Percentiles rank a stretch among this genome's conserved stretches.
phyloP scores from a whole-genome alignment of 2,113 vertebrate species.

The Pungitius pungitius region DNA sequence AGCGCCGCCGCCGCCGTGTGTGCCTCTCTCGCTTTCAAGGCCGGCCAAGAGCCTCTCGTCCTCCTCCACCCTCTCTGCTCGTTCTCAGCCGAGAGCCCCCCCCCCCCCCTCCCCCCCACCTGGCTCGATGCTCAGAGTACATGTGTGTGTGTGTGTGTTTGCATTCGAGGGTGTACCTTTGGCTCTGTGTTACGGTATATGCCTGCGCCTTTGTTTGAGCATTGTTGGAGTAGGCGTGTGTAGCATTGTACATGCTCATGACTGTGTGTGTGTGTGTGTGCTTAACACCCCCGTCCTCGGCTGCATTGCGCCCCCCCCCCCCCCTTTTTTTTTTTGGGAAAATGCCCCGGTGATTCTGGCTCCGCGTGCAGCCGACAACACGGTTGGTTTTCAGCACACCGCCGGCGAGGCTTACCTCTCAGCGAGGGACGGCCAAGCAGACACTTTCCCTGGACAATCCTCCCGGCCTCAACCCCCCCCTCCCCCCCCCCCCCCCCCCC shows the following conservation, averaged over 20 bases:
- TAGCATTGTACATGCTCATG: slow-evolving; percentile 40
- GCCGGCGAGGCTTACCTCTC: slow-evolving; percentile 62
- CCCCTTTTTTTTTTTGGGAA: not conserved
- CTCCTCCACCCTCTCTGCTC: slow-evolving; percentile 42
- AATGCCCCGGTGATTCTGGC: slow-evolving; percentile 70
- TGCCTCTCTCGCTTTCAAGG: slow-evolving; percentile 77
- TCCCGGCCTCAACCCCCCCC: slow-evolving; percentile 22
- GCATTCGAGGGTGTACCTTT: slow-evolving; percentile 61
- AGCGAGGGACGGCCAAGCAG: slow-evolving; percentile 65
- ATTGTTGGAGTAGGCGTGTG: slow-evolving; percentile 66
- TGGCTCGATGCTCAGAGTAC: slow-evolving; percentile 54
- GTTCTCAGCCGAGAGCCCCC: slow-evolving; percentile 70
- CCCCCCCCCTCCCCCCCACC: slow-evolving; percentile 62
- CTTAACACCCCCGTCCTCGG: slow-evolving; percentile 62
- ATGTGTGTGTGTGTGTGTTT: slow-evolving; percentile 29
- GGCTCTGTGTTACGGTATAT: slow-evolving; percentile 61
- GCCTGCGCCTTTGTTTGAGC: slow-evolving; percentile 69
- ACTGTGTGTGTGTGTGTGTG: slow-evolving; percentile 21
- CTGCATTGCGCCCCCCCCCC: slow-evolving; percentile 45
- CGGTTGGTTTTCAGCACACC: slow-evolving; percentile 65
- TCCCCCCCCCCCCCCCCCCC: slow-evolving; percentile 5
- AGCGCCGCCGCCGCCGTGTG: slow-evolving; percentile 63
- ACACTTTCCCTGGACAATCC: slow-evolving; percentile 64
- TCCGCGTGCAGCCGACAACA: slow-evolving; percentile 43
- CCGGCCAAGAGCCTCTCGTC: slow-evolving; percentile 76